A percentile compares a stretch with the other conserved stretches of the same genome.
These are phyloP conservation scores for Tiphia femorata DNA, from an alignment of 2,888 invertebrate species.

Conservation along the genomic window DNA sequence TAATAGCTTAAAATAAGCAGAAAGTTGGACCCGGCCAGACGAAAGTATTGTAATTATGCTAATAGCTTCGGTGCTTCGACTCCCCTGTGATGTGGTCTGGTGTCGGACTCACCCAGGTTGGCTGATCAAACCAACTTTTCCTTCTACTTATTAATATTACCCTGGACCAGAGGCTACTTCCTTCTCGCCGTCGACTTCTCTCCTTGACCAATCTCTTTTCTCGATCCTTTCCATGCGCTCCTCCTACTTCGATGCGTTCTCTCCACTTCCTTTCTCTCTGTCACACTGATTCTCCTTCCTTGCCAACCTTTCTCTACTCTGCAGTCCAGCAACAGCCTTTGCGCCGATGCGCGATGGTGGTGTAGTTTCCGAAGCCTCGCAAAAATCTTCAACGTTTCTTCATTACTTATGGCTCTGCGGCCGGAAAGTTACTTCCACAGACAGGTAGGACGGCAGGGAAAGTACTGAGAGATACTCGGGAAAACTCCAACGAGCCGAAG, in stretches of 20 bases:
- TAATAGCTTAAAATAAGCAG: constrained; percentile 61
- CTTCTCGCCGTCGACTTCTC: constrained; percentile 14
- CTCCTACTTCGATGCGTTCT: neutral
- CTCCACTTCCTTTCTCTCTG: neutral
- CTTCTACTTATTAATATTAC: constrained; percentile 68
- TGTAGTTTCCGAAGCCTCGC: constrained; percentile 25
- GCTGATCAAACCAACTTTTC: constrained; percentile 68
- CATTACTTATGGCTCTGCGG: constrained; percentile 39
- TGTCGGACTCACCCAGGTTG: constrained; percentile 47
- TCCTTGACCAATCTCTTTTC: constrained; percentile 14
- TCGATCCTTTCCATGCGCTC: neutral
- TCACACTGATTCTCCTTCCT: constrained; percentile 8
- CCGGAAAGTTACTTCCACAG: constrained; percentile 23
- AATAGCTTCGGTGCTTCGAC: constrained; percentile 63
- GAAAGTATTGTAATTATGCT: constrained; percentile 69
- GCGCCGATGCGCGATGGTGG: no score
- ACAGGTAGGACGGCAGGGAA: constrained; percentile 15
- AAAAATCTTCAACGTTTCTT: constrained; percentile 43
- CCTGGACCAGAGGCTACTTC: constrained; percentile 29
- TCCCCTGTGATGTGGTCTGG: constrained; percentile 63
- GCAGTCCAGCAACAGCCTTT: constrained; percentile 6
- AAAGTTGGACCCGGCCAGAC: constrained; percentile 61
- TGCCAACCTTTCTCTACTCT: constrained; percentile 10
- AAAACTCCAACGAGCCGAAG: constrained; percentile 5
- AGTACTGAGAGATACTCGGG: constrained; percentile 23